phyloP scores from a whole-genome alignment of 2,888 invertebrate species.

The Trissoscelio sp. region DNA sequence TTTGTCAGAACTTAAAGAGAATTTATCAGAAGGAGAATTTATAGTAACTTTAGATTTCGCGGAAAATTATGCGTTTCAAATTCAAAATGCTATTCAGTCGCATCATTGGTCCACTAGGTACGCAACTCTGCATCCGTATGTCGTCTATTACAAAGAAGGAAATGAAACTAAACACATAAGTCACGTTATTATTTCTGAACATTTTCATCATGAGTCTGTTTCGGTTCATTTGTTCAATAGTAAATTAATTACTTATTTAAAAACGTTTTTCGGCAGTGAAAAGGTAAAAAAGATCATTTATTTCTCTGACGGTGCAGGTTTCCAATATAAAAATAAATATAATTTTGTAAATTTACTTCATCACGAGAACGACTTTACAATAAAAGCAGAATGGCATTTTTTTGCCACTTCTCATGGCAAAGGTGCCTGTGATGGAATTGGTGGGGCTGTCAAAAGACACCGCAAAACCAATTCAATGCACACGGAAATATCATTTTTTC shows the following conservation, averaged over 20 bases:
- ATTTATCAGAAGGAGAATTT: constrained; percentile 19
- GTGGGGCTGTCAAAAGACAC: background rate
- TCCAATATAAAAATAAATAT: constrained; percentile 26
- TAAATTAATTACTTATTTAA: constrained; percentile 8
- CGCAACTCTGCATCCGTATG: constrained; percentile 31
- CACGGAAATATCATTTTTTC: no score
- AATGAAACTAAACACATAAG: constrained; percentile 11
- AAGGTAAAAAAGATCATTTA: constrained; percentile 19
- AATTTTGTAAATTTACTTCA: constrained; percentile 42
- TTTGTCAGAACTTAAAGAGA: constrained; percentile 27
- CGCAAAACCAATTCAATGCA: no score
- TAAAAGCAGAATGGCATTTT: constrained; percentile 10
- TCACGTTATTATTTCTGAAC: constrained; percentile 21
- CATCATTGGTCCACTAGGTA: constrained; percentile 25
- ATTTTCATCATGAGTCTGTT: background rate
- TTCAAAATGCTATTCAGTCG: constrained; percentile 33
- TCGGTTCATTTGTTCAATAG: constrained; percentile 11
- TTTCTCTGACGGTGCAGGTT: constrained; percentile 21
- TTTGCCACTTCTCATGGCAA: constrained; percentile 14
- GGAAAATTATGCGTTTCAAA: constrained; percentile 31
- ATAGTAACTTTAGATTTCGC: constrained; percentile 28
- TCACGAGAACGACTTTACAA: background rate
- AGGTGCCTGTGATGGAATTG: constrained; percentile 10
- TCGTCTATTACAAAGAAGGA: constrained; percentile 10
- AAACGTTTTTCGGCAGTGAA: background rate